Base-by-base conservation (phyloP, 2,888 invertebrate genomes). In the Falcaria lacertinaria region DNA sequence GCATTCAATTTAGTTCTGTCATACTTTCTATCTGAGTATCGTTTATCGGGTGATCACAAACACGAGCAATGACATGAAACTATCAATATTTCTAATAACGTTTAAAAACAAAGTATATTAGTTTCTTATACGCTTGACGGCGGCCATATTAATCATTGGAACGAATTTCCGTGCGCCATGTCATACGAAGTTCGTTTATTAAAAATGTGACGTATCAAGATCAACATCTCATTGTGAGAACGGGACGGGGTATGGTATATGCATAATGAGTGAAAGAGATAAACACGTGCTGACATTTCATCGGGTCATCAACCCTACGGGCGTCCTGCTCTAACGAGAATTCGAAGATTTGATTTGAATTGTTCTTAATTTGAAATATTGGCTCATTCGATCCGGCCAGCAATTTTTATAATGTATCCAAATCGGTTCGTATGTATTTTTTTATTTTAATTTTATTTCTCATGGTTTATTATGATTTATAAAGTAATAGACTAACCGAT, bases 191-290 rank as follows among this genome's bases (percentile, higher is more conserved):
- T 89, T 83, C 88, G 88, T 88, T 89, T 89, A 88, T 89, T 88
- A 89, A 89, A 89, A 89, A 87, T 86, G 80, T 88, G 89, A 89
- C 88, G 88, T 89, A 88, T 89, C 87, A 87, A 89, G 89, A 89
- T 89, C 89, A 88, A 86, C 87, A 87, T 88, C 86, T 85, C 80
- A 70, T 75, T 70, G 80, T 57, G 55, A 52, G 74, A 86, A 72
- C 54, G 78, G 69, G 80, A 87, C 71, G 64, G 68, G 57, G 57
- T 69, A 69, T 71, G 69, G 61, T 57, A 55, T 57, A 57, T 57
- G 54, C 56, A 46, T 54, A 33, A 54, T 47, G 83, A 60, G 65
- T 46, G 78, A 88, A 72, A 57, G 78, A 76, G 87, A 85, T 54
- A 60, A 76, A 71, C 50, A 68, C 69, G 74, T 77, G 80, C 85